Conservation (phyloP, 2,888 invertebrate species). For the Cybosia mesomella region DNA sequence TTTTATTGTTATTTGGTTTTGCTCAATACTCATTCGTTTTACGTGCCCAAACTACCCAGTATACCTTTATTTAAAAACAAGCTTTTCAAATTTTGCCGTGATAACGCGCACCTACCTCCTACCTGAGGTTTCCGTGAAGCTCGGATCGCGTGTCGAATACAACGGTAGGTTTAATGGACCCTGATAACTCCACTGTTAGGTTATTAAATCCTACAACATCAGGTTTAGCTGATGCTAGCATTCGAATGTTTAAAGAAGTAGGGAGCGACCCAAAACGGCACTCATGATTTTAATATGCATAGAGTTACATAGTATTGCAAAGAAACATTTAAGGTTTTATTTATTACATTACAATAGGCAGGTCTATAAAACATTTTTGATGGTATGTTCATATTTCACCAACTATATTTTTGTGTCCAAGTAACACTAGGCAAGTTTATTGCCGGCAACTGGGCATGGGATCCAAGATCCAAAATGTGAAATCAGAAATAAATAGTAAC, state of each 20-base stretch:
- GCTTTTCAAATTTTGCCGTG: conserved; percentile 26
- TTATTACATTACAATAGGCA: neutral
- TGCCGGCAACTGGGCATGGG: too few relatives aligned
- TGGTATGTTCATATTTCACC: too few relatives aligned
- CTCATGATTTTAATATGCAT: neutral
- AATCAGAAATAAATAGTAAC: too few relatives aligned
- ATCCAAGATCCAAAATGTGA: too few relatives aligned
- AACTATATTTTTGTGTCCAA: too few relatives aligned
- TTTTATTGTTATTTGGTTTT: too few relatives aligned
- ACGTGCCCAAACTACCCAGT: neutral
- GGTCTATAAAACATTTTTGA: too few relatives aligned
- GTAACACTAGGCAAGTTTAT: too few relatives aligned
- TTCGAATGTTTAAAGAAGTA: neutral
- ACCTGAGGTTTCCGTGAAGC: conserved; percentile 81
- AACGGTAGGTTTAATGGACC: conserved; percentile 63
- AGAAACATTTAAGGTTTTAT: neutral
- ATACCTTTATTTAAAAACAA: conserved; percentile 1
- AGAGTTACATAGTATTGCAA: neutral
- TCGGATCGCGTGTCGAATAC: conserved; percentile 75
- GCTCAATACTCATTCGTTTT: neutral
- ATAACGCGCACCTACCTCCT: conserved; percentile 52
- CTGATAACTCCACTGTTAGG: conserved; percentile 60
- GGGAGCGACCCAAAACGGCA: neutral
- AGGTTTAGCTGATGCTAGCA: conserved; percentile 36
- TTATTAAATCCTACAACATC: conserved; percentile 45